Conservation (phyloP, 2,888 invertebrate genomes). For the Lasioglossum villosulum region DNA sequence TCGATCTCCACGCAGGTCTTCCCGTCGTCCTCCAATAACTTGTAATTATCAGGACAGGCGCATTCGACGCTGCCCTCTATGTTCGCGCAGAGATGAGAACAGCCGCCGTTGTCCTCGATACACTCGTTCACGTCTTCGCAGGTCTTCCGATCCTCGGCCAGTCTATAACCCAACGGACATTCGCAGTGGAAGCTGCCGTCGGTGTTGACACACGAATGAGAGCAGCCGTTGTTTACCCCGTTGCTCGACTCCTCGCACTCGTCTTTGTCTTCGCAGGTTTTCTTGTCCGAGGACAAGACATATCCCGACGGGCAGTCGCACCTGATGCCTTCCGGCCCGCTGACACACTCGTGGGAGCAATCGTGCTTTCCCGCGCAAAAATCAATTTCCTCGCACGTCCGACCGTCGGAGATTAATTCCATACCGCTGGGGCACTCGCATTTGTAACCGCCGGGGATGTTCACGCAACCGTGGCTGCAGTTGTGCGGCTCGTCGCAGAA, state of each 20-base stretch:
- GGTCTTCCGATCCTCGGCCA: conserved; percentile 77
- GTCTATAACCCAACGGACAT: conserved; percentile 86
- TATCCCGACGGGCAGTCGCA: conserved; percentile 85
- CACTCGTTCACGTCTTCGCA: conserved; percentile 83
- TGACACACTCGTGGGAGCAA: conserved; percentile 88
- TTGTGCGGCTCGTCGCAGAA: conserved; percentile 74
- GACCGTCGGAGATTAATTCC: conserved; percentile 76
- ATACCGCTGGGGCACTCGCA: conserved; percentile 86
- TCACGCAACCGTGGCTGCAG: conserved; percentile 74
- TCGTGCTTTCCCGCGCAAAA: conserved; percentile 86
- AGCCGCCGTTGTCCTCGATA: conserved; percentile 86
- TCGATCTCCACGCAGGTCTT: conserved; percentile 85
- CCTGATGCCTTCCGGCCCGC: conserved; percentile 85
- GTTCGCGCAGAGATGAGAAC: conserved; percentile 84
- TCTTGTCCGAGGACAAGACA: conserved; percentile 69
- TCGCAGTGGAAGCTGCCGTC: conserved; percentile 87
- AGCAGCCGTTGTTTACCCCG: conserved; percentile 77
- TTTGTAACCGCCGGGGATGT: conserved; percentile 84
- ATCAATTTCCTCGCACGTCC: conserved; percentile 81
- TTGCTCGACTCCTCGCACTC: conserved; percentile 83
- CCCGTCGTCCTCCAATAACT: conserved; percentile 82
- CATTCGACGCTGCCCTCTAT: conserved; percentile 82
- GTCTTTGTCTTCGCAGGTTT: conserved; percentile 84
- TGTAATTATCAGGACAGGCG: conserved; percentile 85
- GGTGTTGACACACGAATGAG: conserved; percentile 86